Conservation (phyloP, 1,140 invertebrate genomes). For the Heliconius eleuchia region DNA sequence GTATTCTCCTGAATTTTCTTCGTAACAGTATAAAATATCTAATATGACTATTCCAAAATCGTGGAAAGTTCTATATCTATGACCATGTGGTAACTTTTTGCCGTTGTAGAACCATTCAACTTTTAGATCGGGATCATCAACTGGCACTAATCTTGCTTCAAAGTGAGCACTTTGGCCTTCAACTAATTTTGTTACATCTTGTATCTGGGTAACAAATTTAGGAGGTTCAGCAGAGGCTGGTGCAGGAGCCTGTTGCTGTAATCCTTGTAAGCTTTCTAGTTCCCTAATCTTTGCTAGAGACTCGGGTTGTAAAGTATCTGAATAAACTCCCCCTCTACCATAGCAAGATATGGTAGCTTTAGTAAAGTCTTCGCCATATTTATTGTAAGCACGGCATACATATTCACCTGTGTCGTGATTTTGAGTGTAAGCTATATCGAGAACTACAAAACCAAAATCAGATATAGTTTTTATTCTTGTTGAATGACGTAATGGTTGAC, state of each 20-base stretch:
- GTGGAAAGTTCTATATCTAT: constrained; percentile 97
- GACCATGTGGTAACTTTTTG: constrained; percentile 94
- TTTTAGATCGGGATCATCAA: constrained; percentile 94
- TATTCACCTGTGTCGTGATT: constrained; percentile 97
- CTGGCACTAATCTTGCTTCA: constrained; percentile 93
- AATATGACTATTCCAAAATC: constrained; percentile 98
- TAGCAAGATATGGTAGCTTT: constrained; percentile 91
- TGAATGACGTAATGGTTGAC: constrained; percentile 91
- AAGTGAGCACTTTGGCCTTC: constrained; percentile 98
- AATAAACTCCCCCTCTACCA: constrained; percentile 93
- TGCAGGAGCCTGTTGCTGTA: constrained; percentile 83
- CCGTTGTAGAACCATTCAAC: constrained; percentile 98
- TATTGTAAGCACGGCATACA: constrained; percentile 93
- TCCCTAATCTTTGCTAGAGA: constrained; percentile 94
- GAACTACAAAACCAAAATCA: constrained; percentile 97
- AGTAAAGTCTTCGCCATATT: constrained; percentile 94
- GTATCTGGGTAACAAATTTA: constrained; percentile 94
- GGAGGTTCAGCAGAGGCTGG: constrained; percentile 90
- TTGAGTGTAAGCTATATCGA: constrained; percentile 97
- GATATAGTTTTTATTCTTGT: constrained; percentile 96
- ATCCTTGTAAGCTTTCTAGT: constrained; percentile 88
- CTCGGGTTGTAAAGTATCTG: constrained; percentile 96
- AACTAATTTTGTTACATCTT: constrained; percentile 89
- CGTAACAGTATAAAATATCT: constrained; percentile 97
- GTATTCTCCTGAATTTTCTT: constrained; percentile 97